A percentile compares a stretch with the other conserved stretches of the same genome.
These are phyloP conservation scores for Poecilia latipinna DNA, from an alignment of 2,113 vertebrate genomes.

Conservation along the genomic window DNA sequence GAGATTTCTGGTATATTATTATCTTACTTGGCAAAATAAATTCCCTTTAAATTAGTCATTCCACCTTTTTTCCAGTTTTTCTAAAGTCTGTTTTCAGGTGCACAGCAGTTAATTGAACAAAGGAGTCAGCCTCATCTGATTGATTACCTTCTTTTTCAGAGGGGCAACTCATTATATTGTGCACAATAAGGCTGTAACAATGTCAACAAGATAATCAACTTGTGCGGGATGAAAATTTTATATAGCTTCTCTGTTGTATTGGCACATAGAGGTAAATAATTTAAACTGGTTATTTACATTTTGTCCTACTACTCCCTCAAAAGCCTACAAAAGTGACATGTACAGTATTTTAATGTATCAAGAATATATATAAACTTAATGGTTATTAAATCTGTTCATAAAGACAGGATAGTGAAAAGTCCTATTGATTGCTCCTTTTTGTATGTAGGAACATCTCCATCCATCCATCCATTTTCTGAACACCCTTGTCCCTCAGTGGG, in stretches of 20 bases:
- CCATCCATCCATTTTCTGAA: too few species aligned
- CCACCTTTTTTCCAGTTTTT: background rate
- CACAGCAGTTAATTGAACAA: background rate
- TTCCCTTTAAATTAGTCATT: background rate
- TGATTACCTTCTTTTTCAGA: background rate
- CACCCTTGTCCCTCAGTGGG: too few species aligned
- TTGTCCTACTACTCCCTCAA: background rate
- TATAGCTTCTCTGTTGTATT: background rate
- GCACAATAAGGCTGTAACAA: background rate
- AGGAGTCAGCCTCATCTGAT: background rate
- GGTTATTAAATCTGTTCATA: too few species aligned
- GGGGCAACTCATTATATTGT: background rate
- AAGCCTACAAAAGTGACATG: too few species aligned
- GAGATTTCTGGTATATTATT: background rate
- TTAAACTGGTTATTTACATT: background rate
- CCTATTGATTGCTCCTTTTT: too few species aligned
- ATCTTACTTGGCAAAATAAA: background rate
- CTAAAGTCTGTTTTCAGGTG: background rate
- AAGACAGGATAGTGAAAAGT: too few species aligned
- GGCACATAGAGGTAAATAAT: background rate
- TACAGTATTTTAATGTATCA: too few species aligned
- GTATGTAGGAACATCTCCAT: too few species aligned
- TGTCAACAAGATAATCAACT: background rate
- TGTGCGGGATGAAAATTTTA: background rate
- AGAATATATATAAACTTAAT: too few species aligned